Evolutionary conservation across 2,888 invertebrate genomes (phyloP).

Genomic region (Andrena haemorrhoa): DNA sequence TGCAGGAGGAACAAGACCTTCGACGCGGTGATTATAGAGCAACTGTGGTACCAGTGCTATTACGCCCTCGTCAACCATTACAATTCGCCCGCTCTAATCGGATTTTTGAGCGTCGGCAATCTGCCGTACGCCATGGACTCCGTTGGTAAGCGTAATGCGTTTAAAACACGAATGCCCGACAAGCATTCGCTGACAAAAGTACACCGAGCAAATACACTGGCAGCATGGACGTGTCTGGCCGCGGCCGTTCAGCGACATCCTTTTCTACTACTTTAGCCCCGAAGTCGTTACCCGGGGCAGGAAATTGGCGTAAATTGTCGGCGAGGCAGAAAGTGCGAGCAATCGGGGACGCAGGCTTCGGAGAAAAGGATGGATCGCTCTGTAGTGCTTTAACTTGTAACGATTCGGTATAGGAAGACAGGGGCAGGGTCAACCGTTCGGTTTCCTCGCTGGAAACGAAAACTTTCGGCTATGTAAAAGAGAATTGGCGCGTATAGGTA

Average conservation of each 20-base stretch:
- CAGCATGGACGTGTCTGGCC: not conserved
- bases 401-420: conserved; percentile 33
- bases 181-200: too few relatives aligned
- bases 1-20: conserved; percentile 76
- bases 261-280: conserved; percentile 9
- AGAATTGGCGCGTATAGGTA: too few relatives aligned
- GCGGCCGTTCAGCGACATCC: conserved; percentile 3
- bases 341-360: conserved; percentile 61
- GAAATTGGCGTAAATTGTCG: conserved; percentile 77
- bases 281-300: conserved; percentile 58
- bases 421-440: not conserved
- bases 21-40: conserved; percentile 81
- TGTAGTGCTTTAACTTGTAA: conserved; percentile 72
- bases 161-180: not conserved
- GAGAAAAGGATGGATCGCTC: conserved; percentile 67
- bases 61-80: conserved; percentile 79
- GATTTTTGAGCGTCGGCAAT: conserved; percentile 82
- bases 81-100: conserved; percentile 79
- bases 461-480: not conserved
- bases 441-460: not conserved
- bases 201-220: not conserved
- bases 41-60: conserved; percentile 82
- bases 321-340: conserved; percentile 75
- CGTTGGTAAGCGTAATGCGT: conserved; percentile 73
- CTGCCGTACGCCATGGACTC: conserved; percentile 82